Evolutionary conservation across 1,140 invertebrate genomes (phyloP), one percentile per base, ranked within the genome.

Genomic region (Trichonephila clavipes): DNA sequence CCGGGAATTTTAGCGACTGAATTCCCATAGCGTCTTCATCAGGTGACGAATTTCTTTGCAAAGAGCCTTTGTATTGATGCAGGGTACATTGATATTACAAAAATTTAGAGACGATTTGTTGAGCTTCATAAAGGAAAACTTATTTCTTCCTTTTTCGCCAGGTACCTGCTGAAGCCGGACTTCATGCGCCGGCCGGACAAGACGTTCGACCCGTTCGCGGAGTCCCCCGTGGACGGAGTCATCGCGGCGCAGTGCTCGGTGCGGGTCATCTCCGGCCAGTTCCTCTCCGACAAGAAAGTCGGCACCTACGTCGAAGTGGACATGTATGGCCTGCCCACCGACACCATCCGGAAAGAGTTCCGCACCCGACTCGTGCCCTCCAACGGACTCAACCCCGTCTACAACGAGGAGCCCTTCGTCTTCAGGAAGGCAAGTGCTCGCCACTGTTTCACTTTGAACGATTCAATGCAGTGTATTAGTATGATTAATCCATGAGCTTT

Each of bases 231-330:
- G 1, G 99, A 99, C 96, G 99, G 99, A 95, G 99, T 99, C 0
- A 99, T 99, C 95, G 99, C 99, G 51, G 99, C 99, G 34, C 98
- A 99, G 96, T 99, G 99, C 96, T 97, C 98, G 95, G 99, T 99
- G 81, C 98, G 99, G 97, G 98, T 99, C 6, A 99, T 99, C 95
- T 99, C 99, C 81, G 99, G 99, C 0, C 99, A 99, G 96, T 99
- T 99, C 96, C 97, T 99, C 95, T 99, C 99, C 0, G 99, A 99
- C 96, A 99, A 99, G 96, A 99, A 99, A 96, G 98, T 97, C 77
- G 99, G 99, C 14, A 99, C 99, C 3, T 99, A 99, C 96, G 99
- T 99, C 16, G 99, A 99, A 96, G 99, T 99, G 44, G 99, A 99
- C 96, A 99, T 99, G 99, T 99, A 99, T 96, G 99, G 99, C 85